phyloP scores from a whole-genome alignment of 1,140 invertebrate genomes.

The Drusus annulatus region DNA sequence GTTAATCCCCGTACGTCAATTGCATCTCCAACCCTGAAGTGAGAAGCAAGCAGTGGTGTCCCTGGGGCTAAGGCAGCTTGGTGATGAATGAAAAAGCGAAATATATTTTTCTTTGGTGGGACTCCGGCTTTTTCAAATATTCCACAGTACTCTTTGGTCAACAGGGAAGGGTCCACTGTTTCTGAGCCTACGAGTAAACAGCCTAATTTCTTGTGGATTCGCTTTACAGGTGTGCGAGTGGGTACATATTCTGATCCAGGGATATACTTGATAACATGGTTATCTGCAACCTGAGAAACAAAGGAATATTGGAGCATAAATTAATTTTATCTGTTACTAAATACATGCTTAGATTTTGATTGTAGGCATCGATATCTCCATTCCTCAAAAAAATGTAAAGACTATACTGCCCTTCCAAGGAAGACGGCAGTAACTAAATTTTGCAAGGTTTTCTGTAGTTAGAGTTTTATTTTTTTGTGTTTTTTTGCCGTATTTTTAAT shows the following conservation, averaged over 20 bases:
- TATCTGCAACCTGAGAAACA: constrained; percentile 87
- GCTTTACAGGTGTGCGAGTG: constrained; percentile 66
- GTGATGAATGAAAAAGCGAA: constrained; percentile 89
- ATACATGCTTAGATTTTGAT: no score
- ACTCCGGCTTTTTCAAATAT: constrained; percentile 91
- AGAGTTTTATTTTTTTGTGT: no score
- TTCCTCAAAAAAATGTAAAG: no score
- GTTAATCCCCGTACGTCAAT: constrained; percentile 94
- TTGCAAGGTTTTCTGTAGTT: no score
- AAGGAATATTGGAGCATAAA: no score
- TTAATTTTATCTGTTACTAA: no score
- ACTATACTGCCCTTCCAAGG: no score
- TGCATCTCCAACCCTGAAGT: constrained; percentile 93
- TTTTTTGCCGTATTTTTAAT: no score
- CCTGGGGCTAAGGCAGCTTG: constrained; percentile 91
- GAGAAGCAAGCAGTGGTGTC: constrained; percentile 89
- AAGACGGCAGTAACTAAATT: no score
- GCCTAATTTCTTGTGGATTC: constrained; percentile 73
- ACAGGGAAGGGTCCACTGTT: constrained; percentile 86
- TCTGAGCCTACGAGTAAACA: constrained; percentile 92
- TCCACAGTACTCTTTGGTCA: constrained; percentile 92
- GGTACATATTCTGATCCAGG: constrained; percentile 85
- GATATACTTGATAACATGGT: constrained; percentile 95
- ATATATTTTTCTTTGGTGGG: constrained; percentile 88
- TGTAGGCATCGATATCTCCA: no score